phyloP scores from a whole-genome alignment of 1,140 invertebrate genomes.

The Platyura marginata region DNA sequence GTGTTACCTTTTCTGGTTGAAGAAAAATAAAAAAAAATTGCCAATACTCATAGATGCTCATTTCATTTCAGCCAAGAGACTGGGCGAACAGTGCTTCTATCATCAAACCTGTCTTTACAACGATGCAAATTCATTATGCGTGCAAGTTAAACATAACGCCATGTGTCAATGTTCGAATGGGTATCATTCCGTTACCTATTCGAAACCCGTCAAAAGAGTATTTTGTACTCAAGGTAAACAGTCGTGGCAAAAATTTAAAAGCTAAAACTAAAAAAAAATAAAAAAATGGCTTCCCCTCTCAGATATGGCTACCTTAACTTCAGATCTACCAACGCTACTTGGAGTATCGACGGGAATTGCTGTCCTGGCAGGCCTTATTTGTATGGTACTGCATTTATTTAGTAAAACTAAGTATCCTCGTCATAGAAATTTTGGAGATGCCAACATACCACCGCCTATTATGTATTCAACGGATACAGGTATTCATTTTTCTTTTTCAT shows the following conservation, averaged over 20 bases:
- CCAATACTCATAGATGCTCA: too few species aligned
- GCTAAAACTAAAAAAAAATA: neutral
- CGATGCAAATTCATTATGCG: conserved; percentile 59
- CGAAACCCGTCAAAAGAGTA: conserved; percentile 46
- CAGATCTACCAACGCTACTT: conserved; percentile 61
- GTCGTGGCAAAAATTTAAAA: neutral
- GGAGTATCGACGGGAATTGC: conserved; percentile 65
- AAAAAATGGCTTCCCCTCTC: conserved; percentile 9
- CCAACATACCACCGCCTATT: conserved; percentile 59
- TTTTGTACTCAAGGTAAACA: conserved; percentile 65
- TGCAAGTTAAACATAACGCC: conserved; percentile 67
- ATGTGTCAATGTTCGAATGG: conserved; percentile 62
- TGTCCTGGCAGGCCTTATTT: conserved; percentile 61
- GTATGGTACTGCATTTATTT: conserved; percentile 70
- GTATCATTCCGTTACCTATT: conserved; percentile 54
- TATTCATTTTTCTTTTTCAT: too few species aligned
- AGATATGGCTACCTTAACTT: conserved; percentile 65
- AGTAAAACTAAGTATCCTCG: conserved; percentile 45
- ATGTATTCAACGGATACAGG: conserved; percentile 65
- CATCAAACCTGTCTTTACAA: conserved; percentile 52
- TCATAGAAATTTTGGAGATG: conserved; percentile 59
- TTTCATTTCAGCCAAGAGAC: conserved; percentile 43
- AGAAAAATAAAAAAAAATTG: too few species aligned
- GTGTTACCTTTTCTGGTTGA: too few species aligned
- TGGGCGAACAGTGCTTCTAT: conserved; percentile 73